phyloP scores from a whole-genome alignment of 2,797 vertebrate species.

The Micrastur ruficollis region DNA sequence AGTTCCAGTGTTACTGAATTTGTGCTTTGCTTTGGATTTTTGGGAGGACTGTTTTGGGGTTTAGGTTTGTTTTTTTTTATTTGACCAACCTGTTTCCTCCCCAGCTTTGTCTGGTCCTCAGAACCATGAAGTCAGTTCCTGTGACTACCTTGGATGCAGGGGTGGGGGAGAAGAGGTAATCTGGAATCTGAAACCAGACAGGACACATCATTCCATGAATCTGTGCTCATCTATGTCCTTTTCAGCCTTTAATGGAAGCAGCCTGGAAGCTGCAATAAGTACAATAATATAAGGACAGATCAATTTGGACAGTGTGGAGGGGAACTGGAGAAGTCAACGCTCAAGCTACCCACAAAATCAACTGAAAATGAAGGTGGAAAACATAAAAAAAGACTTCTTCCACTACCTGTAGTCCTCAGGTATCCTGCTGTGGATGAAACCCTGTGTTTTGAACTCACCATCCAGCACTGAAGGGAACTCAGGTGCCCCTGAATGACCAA shows the following conservation, averaged over 20 bases:
- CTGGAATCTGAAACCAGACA: neutral
- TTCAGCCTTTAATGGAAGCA: neutral
- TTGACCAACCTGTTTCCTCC: neutral
- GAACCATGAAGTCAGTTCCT: neutral
- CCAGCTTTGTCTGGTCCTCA: neutral
- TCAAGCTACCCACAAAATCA: neutral
- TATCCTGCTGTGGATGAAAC: neutral
- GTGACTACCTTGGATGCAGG: neutral
- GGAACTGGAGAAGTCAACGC: neutral
- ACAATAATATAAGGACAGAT: neutral
- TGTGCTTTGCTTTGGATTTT: constrained; percentile 8
- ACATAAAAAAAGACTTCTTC: neutral
- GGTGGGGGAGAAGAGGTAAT: neutral
- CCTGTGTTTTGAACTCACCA: neutral
- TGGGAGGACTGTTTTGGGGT: neutral
- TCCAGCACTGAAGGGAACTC: neutral
- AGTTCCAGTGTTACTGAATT: neutral
- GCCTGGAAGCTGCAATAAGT: neutral
- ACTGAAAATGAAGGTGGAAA: neutral
- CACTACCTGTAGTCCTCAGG: neutral
- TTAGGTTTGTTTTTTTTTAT: neutral
- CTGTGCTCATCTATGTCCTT: neutral
- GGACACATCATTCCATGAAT: neutral
- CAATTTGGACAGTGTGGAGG: neutral
- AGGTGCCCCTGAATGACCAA: neutral